A percentile compares a stretch with the other conserved stretches of the same genome.
Conservation (phyloP, 1,140 invertebrate species). For the Bombus sibiricus region DNA sequence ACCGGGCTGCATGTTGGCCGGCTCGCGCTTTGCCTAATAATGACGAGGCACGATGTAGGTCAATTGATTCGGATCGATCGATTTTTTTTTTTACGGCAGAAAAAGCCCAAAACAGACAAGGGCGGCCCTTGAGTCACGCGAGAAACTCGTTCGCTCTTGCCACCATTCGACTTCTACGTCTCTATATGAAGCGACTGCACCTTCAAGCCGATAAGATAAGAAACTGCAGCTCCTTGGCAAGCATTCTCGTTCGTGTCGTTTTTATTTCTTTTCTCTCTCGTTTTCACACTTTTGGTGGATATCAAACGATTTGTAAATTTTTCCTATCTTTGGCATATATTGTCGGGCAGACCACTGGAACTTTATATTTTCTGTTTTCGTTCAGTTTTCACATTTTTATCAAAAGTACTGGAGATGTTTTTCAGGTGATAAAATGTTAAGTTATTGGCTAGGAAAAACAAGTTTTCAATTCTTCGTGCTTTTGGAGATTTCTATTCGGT, state of each 20-base stretch:
- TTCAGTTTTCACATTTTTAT: too few species aligned
- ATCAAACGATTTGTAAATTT: neutral
- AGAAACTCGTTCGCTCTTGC: neutral
- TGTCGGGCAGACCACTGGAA: too few species aligned
- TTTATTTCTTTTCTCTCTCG: neutral
- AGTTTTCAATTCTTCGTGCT: too few species aligned
- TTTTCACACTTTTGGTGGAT: neutral
- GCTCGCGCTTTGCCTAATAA: constrained; percentile 26
- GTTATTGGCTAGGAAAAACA: too few species aligned
- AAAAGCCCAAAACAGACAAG: constrained; percentile 34
- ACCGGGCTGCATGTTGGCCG: constrained; percentile 13
- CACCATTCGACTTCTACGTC: neutral
- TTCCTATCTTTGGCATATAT: neutral
- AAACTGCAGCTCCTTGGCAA: neutral
- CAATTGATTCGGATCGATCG: constrained; percentile 60
- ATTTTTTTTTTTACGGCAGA: constrained; percentile 42
- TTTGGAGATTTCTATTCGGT: too few species aligned
- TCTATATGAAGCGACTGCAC: neutral
- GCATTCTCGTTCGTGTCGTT: neutral
- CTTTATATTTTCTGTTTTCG: too few species aligned
- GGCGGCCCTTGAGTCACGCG: constrained; percentile 33
- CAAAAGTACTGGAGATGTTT: too few species aligned
- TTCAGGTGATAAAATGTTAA: too few species aligned
- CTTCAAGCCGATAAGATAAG: neutral
- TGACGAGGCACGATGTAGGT: constrained; percentile 52